Evolutionary conservation across 92 coral and sea anemone species (phyloP).

Genomic region (Siderastrea radians): DNA sequence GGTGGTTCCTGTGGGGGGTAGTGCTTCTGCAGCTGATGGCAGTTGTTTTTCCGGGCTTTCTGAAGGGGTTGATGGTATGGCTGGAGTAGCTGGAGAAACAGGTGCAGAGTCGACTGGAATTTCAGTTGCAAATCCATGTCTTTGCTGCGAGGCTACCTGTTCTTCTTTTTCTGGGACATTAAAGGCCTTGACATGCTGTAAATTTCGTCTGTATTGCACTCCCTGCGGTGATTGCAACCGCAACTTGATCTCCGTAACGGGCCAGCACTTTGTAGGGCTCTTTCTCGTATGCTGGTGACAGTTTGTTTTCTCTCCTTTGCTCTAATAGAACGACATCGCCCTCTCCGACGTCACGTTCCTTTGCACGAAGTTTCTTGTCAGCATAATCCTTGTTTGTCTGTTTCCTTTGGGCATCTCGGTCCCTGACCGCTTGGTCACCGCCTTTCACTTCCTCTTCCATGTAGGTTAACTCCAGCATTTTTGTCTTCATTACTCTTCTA

Average conservation of each 20-base stretch:
- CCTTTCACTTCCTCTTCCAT: slow-evolving; percentile 37
- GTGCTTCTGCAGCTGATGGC: too few species aligned
- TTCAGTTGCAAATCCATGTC: background rate
- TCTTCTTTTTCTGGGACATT: slow-evolving; percentile 19
- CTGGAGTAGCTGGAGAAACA: too few species aligned
- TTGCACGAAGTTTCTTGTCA: slow-evolving; percentile 29
- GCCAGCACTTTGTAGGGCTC: slow-evolving; percentile 59
- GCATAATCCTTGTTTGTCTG: slow-evolving; percentile 58
- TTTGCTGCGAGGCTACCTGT: slow-evolving; percentile 1
- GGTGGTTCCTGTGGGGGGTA: too few species aligned
- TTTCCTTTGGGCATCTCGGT: slow-evolving; percentile 55
- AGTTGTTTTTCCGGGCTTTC: too few species aligned
- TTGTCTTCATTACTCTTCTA: slow-evolving; percentile 26
- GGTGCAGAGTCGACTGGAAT: too few species aligned
- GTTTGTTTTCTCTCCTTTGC: slow-evolving; percentile 66
- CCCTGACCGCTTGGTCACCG: slow-evolving; percentile 40
- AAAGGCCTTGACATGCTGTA: slow-evolving; percentile 56
- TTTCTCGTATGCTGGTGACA: slow-evolving; percentile 57
- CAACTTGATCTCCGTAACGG: slow-evolving; percentile 58
- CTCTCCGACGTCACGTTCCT: slow-evolving; percentile 43
- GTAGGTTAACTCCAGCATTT: slow-evolving; percentile 44
- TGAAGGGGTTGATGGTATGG: too few species aligned
- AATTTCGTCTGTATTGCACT: slow-evolving; percentile 59
- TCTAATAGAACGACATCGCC: slow-evolving; percentile 66
- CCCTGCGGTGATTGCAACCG: slow-evolving; percentile 53